A percentile compares a stretch with the other conserved stretches of the same genome.
Evolutionary conservation across 2,113 vertebrate genomes (phyloP).

Genomic region (Marmota monax): DNA sequence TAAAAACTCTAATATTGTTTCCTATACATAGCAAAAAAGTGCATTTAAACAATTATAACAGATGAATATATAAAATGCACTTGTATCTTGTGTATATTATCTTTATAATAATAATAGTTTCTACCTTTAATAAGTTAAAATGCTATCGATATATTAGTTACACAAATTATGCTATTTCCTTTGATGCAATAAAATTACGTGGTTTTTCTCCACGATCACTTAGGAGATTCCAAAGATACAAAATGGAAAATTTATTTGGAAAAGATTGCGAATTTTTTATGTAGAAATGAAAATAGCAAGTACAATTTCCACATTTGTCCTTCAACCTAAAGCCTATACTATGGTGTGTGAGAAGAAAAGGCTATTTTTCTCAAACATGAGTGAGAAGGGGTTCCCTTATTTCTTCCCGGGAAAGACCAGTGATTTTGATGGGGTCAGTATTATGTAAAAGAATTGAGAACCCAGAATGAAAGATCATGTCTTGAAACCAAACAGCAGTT

Average conservation of each 20-base stretch:
- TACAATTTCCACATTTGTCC: conserved; percentile 2
- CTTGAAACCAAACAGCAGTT: background rate
- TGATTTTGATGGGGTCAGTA: background rate
- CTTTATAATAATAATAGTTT: conserved; percentile 53
- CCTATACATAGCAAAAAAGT: conserved; percentile 25
- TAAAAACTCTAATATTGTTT: conserved; percentile 36
- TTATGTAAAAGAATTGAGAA: conserved; percentile 7
- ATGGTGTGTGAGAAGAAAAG: background rate
- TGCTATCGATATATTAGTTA: background rate
- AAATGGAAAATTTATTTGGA: conserved; percentile 27
- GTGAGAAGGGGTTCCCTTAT: background rate
- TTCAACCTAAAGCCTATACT: background rate
- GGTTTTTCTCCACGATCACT: background rate
- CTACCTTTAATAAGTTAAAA: conserved; percentile 11
- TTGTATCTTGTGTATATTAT: background rate
- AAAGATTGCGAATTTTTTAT: conserved; percentile 3
- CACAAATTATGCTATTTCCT: background rate
- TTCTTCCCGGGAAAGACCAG: background rate
- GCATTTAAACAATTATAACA: background rate
- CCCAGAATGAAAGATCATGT: background rate
- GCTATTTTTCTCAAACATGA: conserved; percentile 42
- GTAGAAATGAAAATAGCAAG: conserved; percentile 39
- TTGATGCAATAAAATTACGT: conserved; percentile 5
- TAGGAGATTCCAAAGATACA: background rate
- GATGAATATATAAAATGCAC: background rate